Conservation (phyloP, 1,140 invertebrate genomes). For the Leptestheria dahalacensis region DNA sequence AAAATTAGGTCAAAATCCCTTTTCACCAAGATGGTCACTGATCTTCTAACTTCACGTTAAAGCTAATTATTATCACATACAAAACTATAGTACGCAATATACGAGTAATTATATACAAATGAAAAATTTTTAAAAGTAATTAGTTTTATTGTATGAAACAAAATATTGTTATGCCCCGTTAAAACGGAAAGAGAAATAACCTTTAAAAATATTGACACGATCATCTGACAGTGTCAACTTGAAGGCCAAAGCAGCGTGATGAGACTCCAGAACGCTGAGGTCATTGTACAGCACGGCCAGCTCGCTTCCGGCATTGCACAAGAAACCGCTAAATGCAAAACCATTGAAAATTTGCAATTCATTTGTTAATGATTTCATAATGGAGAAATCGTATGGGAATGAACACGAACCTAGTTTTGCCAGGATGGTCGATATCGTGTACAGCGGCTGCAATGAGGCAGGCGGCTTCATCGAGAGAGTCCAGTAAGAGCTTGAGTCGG, state of each 20-base stretch:
- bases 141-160: neutral
- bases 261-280: constrained; percentile 83
- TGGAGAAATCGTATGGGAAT: neutral
- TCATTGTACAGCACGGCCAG: constrained; percentile 87
- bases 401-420: constrained; percentile 47
- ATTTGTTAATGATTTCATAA: neutral
- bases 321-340: constrained; percentile 48
- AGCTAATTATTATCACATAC: no score
- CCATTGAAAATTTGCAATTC: neutral
- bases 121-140: constrained; percentile 18
- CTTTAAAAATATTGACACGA: constrained; percentile 78
- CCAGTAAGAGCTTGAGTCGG: constrained; percentile 55
- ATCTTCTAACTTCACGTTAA: no score
- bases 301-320: constrained; percentile 73
- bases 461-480: constrained; percentile 65
- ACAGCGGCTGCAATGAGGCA: constrained; percentile 78
- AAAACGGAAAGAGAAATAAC: constrained; percentile 23
- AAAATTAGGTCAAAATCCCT: no score
- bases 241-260: constrained; percentile 89
- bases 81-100: no score
- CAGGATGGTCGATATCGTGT: constrained; percentile 71
- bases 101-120: no score
- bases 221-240: constrained; percentile 79
- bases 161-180: no score
- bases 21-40: no score